Percentiles rank a stretch among this genome's conserved stretches.
Evolutionary conservation across 2,888 invertebrate species (phyloP).

Genomic region (Synergus gifuensis): DNA sequence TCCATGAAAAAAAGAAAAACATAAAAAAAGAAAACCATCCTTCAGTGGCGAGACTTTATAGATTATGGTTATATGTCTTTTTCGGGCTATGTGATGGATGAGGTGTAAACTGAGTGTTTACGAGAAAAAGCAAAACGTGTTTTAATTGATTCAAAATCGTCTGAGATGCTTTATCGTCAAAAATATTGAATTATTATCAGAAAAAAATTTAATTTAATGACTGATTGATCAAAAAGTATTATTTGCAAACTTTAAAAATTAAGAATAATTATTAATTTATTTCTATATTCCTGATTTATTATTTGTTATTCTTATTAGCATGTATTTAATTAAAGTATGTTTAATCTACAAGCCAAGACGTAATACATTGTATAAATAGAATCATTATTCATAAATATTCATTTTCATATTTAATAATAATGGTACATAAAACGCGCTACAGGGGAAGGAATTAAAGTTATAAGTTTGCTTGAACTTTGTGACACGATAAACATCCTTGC

Average conservation of each 20-base stretch:
- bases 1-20: conserved; percentile 39
- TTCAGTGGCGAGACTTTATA: conserved; percentile 35
- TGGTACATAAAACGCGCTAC: conserved; percentile 43
- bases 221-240: neutral
- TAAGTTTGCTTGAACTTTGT: conserved; percentile 27
- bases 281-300: conserved; percentile 36
- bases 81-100: conserved; percentile 4
- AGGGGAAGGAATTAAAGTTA: conserved; percentile 39
- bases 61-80: conserved; percentile 21
- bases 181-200: too few species aligned
- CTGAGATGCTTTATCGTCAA: too few species aligned
- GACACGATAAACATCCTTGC: conserved; percentile 35
- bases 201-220: too few species aligned
- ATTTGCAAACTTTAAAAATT: neutral
- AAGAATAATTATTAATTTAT: too few species aligned
- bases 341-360: conserved; percentile 50
- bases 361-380: conserved; percentile 70
- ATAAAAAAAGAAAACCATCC: conserved; percentile 34
- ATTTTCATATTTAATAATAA: conserved; percentile 69
- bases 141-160: neutral
- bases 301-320: conserved; percentile 63
- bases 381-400: conserved; percentile 75
- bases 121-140: neutral
- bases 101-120: conserved; percentile 22
- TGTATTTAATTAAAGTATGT: conserved; percentile 69